Evolutionary conservation across 2,888 invertebrate species (phyloP).

Genomic region (Suillia variegata): DNA sequence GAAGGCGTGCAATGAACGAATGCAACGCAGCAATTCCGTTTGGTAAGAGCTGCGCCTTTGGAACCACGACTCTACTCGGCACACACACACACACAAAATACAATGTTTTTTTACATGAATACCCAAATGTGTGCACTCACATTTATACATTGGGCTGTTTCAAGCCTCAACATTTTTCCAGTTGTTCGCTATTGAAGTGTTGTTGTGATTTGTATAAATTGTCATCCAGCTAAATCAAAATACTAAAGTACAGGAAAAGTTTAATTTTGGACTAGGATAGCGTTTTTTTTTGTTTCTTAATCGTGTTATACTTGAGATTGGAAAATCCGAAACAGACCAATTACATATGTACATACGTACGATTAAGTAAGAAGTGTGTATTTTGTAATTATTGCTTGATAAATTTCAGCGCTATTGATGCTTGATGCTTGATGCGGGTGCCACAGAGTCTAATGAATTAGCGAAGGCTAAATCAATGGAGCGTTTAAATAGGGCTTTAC

Average conservation of each 20-base stretch:
- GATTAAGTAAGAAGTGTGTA: neutral
- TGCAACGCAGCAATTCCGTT: neutral
- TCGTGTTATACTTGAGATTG: too few species aligned
- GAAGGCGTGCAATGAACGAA: neutral
- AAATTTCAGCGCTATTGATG: constrained; percentile 23
- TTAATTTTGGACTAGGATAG: too few species aligned
- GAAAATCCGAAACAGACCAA: neutral
- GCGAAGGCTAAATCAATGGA: neutral
- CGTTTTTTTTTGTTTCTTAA: too few species aligned
- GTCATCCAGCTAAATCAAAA: too few species aligned
- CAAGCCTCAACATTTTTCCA: too few species aligned
- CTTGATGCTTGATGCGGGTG: constrained; percentile 9
- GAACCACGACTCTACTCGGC: neutral
- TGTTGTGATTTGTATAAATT: too few species aligned
- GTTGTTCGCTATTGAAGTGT: too few species aligned
- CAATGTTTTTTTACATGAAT: too few species aligned
- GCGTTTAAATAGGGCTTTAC: neutral
- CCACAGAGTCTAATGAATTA: neutral
- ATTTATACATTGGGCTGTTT: too few species aligned
- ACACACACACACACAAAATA: too few species aligned
- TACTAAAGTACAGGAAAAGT: too few species aligned
- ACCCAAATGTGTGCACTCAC: too few species aligned
- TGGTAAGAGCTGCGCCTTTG: neutral
- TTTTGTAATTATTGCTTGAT: constrained; percentile 28
- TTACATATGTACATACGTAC: neutral